phyloP scores from a whole-genome alignment of 2,888 invertebrate genomes.

The Agonopterix subpropinquella region DNA sequence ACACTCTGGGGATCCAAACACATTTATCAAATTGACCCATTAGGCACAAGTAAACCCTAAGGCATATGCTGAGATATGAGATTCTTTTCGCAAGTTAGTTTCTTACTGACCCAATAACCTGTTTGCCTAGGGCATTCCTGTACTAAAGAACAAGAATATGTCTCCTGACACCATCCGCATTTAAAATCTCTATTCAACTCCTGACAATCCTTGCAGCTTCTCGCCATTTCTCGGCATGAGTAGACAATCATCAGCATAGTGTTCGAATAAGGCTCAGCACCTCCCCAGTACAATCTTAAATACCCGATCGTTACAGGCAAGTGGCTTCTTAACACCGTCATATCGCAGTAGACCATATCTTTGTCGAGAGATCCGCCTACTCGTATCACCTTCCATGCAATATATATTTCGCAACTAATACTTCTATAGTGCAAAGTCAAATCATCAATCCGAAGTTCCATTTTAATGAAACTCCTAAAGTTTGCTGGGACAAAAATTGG shows the following conservation, averaged over 20 bases:
- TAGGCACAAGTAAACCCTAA: neutral
- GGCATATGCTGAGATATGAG: too few species aligned
- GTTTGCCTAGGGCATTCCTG: constrained; percentile 24
- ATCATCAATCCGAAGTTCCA: constrained; percentile 27
- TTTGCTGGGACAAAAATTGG: constrained; percentile 27
- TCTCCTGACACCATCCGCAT: constrained; percentile 29
- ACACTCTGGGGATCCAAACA: too few species aligned
- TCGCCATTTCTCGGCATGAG: constrained; percentile 23
- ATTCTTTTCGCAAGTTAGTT: constrained; percentile 5
- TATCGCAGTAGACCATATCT: constrained; percentile 14
- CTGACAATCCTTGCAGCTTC: constrained; percentile 20
- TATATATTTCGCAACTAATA: constrained; percentile 24
- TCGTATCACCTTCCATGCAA: constrained; percentile 15
- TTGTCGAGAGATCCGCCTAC: constrained; percentile 13
- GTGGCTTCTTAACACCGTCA: constrained; percentile 7
- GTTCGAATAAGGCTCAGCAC: constrained; percentile 33
- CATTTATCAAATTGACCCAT: neutral
- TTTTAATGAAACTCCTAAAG: constrained; percentile 18
- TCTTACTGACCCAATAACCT: constrained; percentile 15
- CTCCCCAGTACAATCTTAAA: constrained; percentile 28
- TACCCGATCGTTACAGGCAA: constrained; percentile 18
- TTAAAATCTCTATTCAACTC: constrained; percentile 21
- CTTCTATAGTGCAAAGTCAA: constrained; percentile 23
- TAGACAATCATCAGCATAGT: constrained; percentile 27
- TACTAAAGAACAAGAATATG: constrained; percentile 15